Conservation (phyloP, 2,113 vertebrate genomes). For the Hippocampus barbouri region DNA sequence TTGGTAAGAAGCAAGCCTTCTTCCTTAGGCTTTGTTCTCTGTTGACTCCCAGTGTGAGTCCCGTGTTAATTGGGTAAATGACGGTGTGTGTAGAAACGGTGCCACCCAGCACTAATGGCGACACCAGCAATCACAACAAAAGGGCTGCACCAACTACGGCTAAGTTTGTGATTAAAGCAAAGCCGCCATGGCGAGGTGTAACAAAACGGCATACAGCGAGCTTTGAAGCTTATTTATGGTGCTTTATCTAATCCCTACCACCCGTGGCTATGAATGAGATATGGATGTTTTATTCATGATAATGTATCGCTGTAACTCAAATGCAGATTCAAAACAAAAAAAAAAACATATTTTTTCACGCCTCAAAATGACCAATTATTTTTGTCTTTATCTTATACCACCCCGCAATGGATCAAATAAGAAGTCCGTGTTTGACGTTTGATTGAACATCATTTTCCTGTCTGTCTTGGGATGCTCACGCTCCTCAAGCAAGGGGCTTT, state of each 20-base stretch:
- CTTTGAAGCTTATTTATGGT: constrained; percentile 74
- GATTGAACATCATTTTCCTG: constrained; percentile 38
- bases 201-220: constrained; percentile 58
- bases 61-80: constrained; percentile 75
- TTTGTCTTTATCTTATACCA: constrained; percentile 50
- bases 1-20: constrained; percentile 46
- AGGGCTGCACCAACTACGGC: constrained; percentile 61
- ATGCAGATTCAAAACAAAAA: constrained; percentile 70
- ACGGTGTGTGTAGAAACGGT: constrained; percentile 60
- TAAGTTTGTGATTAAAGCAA: constrained; percentile 71
- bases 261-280: constrained; percentile 67
- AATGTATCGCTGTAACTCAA: constrained; percentile 68
- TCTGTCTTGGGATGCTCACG: constrained; percentile 43
- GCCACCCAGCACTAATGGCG: constrained; percentile 57
- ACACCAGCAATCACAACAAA: constrained; percentile 64
- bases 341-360: constrained; percentile 61
- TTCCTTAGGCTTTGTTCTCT: constrained; percentile 66
- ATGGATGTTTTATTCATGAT: constrained; percentile 75
- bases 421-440: constrained; percentile 34
- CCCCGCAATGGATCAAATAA: constrained; percentile 38
- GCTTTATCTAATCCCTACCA: constrained; percentile 69
- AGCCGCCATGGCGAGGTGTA: constrained; percentile 66
- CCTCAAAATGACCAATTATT: constrained; percentile 70
- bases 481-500: constrained; percentile 46
- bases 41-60: constrained; percentile 68